A percentile compares a stretch with the other conserved stretches of the same genome.
Conservation (phyloP, 1,140 invertebrate genomes). For the Archivesica marissinica region DNA sequence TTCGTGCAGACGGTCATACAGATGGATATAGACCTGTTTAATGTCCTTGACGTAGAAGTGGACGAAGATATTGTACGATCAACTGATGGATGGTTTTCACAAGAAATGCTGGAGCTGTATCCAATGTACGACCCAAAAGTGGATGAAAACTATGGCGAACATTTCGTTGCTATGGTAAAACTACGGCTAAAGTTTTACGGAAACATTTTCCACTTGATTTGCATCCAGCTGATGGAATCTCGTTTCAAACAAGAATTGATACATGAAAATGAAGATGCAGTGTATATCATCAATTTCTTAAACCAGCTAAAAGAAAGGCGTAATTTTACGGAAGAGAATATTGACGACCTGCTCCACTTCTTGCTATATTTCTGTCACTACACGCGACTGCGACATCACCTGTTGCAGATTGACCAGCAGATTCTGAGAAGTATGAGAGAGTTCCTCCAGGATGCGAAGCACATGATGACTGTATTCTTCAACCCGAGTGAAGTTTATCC, state of each 20-base stretch:
- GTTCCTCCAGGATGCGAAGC: conserved; percentile 1
- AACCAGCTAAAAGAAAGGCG: not conserved
- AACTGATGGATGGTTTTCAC: not conserved
- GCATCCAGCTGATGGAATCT: not conserved
- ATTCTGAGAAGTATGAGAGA: conserved; percentile 3
- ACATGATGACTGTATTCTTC: conserved; percentile 12
- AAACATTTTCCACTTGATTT: conserved; percentile 1
- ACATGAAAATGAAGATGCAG: conserved; percentile 1
- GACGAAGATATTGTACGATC: not conserved
- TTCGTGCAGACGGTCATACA: conserved; percentile 10
- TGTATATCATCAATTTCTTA: conserved; percentile 16
- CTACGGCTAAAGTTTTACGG: conserved; percentile 22
- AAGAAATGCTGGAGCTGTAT: conserved; percentile 23
- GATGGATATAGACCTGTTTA: conserved; percentile 35
- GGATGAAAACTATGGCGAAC: not conserved
- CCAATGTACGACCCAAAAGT: not conserved
- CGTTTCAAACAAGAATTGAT: not conserved
- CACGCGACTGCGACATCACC: conserved; percentile 1
- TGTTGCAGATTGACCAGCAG: not conserved
- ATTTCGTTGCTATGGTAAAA: not conserved
- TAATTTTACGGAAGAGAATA: conserved; percentile 16
- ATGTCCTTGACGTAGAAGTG: not conserved
- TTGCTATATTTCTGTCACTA: conserved; percentile 32
- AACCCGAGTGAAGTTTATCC: conserved; percentile 10
- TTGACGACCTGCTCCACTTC: conserved; percentile 23